These are phyloP conservation scores for Coluber constrictor DNA, from an alignment of 2,797 vertebrate genomes.

Conservation along the genomic window DNA sequence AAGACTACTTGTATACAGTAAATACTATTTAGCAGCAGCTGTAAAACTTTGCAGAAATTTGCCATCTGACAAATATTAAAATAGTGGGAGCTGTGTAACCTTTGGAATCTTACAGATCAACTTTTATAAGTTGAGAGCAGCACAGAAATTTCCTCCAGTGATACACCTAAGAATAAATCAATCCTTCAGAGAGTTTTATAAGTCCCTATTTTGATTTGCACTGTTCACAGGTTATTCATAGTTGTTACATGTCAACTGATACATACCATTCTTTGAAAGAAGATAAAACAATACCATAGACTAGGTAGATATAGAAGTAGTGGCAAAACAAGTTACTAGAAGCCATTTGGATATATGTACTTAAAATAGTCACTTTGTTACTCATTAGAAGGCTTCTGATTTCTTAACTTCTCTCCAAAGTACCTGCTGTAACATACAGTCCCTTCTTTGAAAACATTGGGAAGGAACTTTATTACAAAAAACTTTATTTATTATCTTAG, in stretches of 20 bases:
- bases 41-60: background rate
- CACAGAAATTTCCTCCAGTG: background rate
- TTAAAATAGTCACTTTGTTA: conserved; percentile 5
- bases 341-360: background rate
- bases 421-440: background rate
- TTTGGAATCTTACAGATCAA: background rate
- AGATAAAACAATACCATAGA: background rate
- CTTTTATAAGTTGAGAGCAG: background rate
- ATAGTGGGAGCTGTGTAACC: background rate
- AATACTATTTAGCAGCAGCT: background rate
- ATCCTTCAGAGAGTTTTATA: background rate
- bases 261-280: background rate
- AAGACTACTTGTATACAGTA: background rate
- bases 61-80: background rate
- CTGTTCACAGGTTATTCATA: background rate
- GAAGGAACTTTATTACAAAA: conserved; percentile 10
- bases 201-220: background rate
- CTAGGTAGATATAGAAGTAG: background rate
- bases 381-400: background rate
- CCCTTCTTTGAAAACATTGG: background rate
- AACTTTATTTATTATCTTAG: background rate
- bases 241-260: background rate
- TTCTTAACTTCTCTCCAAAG: background rate
- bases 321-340: conserved; percentile 1
- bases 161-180: background rate